A percentile compares a stretch with the other conserved stretches of the same genome.
These are phyloP conservation scores for Eupeodes latifasciatus DNA, from an alignment of 2,888 invertebrate species.

Conservation along the genomic window DNA sequence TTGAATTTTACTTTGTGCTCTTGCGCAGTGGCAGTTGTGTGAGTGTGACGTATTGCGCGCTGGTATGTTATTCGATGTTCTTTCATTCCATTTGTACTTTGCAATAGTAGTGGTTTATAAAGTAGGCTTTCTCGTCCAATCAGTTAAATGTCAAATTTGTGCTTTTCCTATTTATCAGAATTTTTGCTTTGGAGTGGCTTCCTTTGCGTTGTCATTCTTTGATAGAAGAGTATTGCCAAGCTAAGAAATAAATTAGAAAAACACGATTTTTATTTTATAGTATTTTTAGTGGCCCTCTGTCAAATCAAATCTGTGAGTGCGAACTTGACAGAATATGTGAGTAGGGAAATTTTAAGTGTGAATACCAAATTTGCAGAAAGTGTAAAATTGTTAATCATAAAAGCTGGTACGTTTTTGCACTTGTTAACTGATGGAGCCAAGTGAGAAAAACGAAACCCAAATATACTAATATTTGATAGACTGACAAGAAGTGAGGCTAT, in stretches of 20 bases:
- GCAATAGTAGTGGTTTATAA: constrained; percentile 32
- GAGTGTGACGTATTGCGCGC: constrained; percentile 38
- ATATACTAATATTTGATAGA: too few species aligned
- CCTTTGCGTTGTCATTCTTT: constrained; percentile 24
- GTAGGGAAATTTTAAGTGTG: too few species aligned
- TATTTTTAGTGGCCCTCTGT: too few species aligned
- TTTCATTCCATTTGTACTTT: constrained; percentile 7
- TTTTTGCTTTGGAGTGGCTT: neutral
- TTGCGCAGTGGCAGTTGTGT: constrained; percentile 61
- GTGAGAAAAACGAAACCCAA: too few species aligned
- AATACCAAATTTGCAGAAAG: too few species aligned
- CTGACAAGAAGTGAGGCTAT: too few species aligned
- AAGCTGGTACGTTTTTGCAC: too few species aligned
- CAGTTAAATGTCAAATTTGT: constrained; percentile 47
- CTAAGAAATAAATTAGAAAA: neutral
- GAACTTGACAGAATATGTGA: too few species aligned
- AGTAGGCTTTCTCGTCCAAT: constrained; percentile 27
- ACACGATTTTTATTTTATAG: too few species aligned
- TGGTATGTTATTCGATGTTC: constrained; percentile 10
- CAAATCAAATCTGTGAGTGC: too few species aligned
- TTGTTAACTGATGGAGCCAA: too few species aligned
- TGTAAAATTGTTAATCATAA: too few species aligned
- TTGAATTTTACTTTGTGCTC: constrained; percentile 63
- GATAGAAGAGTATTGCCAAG: constrained; percentile 35
- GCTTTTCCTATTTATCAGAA: constrained; percentile 43